Base-by-base conservation (phyloP, 2,113 vertebrate species). In the Pterocles gutturalis region DNA sequence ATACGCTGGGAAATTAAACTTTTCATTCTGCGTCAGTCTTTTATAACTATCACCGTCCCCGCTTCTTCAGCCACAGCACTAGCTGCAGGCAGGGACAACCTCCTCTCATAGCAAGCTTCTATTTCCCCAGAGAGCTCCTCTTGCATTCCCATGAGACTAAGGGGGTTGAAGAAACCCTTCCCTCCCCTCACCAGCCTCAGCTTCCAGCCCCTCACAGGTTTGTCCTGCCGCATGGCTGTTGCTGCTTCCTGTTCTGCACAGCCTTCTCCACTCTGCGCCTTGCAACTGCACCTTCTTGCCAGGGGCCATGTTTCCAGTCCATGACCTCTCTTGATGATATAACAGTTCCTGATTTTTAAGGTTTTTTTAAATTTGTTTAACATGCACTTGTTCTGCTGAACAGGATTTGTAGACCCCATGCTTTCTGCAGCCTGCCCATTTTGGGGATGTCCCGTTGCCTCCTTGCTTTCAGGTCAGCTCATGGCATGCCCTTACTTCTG, bases 361-460 rank as follows among this genome's bases (percentile, higher is more conserved):
- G 38, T 38, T 22, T 28, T 13, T 53, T 36, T 62, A 20, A 20
- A 34, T 48, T 53, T 69, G 6, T 48, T 71, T 62, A 38, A 26
- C 7, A 17, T 7, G 8, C 0, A 0, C 14, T 34, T 66, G 24
- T 79, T 83, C 33, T 83, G 22, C 31, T 6, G 3, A 58, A 29
- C 31, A 38, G 43, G 43, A 34, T 83, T 79, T 54, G 33, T 36
- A 78, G 70, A 45, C 34, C 29, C 25, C 14, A 4, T 66, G 34
- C 45, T 78, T 65, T 89, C 38, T 86, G 31, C 33, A 75, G 46
- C 55, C 46, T 89, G 10, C 46, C 33, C 8, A 1, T 83, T 83
- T 62, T 1, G 3, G 22, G 17, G 4, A 9, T 53, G 61, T 57
- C 46, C 5, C 13, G 6, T 29, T 76, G 58, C 8, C 29, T 46